These are phyloP conservation scores for Rotaria magnacalcarata DNA, from an alignment of 2,888 invertebrate species.

Conservation along the genomic window DNA sequence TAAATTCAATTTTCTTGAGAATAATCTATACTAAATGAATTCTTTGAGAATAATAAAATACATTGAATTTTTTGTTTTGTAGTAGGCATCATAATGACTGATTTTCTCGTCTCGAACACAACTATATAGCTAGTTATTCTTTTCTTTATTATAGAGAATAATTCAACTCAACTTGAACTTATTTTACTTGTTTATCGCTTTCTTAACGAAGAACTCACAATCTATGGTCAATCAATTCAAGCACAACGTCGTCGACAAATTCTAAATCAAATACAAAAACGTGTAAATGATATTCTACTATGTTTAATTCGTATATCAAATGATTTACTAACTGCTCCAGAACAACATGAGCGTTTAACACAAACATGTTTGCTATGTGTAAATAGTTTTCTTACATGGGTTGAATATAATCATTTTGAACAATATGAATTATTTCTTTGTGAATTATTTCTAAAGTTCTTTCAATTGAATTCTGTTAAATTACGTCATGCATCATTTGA, in stretches of 20 bases:
- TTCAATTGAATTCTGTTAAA: neutral
- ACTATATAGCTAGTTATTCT: too few relatives aligned
- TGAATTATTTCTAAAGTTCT: constrained; percentile 33
- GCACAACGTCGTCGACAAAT: constrained; percentile 17
- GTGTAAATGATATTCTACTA: constrained; percentile 15
- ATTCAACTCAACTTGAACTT: constrained; percentile 2
- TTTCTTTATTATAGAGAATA: neutral
- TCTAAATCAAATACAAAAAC: constrained; percentile 21
- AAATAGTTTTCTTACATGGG: constrained; percentile 20
- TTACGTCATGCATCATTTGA: constrained; percentile 12
- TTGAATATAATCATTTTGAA: constrained; percentile 29
- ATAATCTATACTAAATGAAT: too few relatives aligned
- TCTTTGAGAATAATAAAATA: too few relatives aligned
- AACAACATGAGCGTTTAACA: neutral
- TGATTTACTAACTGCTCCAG: neutral
- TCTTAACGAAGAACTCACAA: constrained; percentile 20
- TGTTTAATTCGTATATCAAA: constrained; percentile 14
- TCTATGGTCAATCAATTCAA: neutral
- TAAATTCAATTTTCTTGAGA: too few relatives aligned
- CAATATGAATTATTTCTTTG: constrained; percentile 1
- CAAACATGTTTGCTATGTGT: constrained; percentile 12
- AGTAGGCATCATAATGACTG: too few relatives aligned
- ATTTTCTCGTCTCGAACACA: too few relatives aligned
- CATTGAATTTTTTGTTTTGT: too few relatives aligned
- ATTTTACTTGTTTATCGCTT: constrained; percentile 25